Conservation (phyloP, 2,888 invertebrate genomes). For the Loripinus fragilis region DNA sequence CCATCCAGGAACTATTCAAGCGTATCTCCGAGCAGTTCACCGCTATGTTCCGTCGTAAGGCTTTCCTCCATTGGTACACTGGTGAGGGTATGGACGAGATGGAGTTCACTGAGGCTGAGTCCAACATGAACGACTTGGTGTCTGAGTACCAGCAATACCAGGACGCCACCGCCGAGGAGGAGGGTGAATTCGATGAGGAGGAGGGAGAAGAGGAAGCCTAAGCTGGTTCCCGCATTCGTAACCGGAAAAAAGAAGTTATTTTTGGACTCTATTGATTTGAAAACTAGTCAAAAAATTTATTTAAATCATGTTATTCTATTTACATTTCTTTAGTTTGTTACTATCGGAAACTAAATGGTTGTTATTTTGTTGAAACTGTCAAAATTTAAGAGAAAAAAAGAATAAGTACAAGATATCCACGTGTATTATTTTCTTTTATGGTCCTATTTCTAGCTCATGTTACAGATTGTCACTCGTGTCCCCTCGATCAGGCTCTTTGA, state of each 20-base stretch:
- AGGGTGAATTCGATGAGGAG: conserved; percentile 1
- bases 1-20: conserved; percentile 82
- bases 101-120: neutral
- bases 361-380: neutral
- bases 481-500: no score
- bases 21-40: conserved; percentile 78
- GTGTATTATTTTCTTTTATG: no score
- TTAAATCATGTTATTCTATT: neutral
- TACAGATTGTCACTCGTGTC: no score
- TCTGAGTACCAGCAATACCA: neutral
- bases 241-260: neutral
- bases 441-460: no score
- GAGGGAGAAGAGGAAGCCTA: neutral
- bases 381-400: neutral
- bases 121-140: conserved; percentile 3
- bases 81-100: conserved; percentile 3
- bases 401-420: neutral
- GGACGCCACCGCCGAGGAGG: neutral
- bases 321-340: neutral
- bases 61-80: conserved; percentile 1
- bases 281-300: neutral
- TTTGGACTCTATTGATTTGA: neutral
- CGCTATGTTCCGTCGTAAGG: neutral
- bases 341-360: neutral
- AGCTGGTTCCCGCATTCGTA: neutral